A percentile compares a stretch with the other conserved stretches of the same genome.
Evolutionary conservation across 53 echinoderm and acorn worm species (phyloP).

Genomic region (Pentamera pediparva): DNA sequence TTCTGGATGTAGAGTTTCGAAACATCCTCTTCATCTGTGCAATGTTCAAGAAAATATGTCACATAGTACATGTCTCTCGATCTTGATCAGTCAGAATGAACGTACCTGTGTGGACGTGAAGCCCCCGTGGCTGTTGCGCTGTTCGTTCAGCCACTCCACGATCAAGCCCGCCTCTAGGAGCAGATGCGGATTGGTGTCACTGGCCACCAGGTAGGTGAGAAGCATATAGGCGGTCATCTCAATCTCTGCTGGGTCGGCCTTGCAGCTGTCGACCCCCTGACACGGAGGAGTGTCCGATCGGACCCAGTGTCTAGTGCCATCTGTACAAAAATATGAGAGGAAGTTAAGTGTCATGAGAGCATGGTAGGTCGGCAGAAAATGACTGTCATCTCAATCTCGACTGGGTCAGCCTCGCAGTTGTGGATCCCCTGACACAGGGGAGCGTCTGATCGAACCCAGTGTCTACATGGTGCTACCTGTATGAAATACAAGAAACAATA

Average conservation of each 20-base stretch:
- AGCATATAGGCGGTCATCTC: conserved; percentile 81
- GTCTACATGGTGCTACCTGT: neutral
- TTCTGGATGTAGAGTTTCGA: too few species aligned
- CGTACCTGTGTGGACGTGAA: conserved; percentile 70
- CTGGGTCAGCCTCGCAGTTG: conserved; percentile 44
- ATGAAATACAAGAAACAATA: neutral
- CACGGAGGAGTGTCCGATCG: conserved; percentile 36
- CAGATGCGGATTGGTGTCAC: neutral
- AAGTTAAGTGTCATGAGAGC: neutral
- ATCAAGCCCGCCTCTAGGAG: conserved; percentile 34
- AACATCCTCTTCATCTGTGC: too few species aligned
- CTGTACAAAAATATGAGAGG: conserved; percentile 1
- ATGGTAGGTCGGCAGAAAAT: too few species aligned
- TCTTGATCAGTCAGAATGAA: neutral
- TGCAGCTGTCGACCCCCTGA: conserved; percentile 21
- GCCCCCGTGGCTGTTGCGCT: conserved; percentile 57
- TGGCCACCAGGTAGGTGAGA: conserved; percentile 44
- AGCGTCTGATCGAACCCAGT: neutral
- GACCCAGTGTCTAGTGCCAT: conserved; percentile 52
- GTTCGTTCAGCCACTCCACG: conserved; percentile 54
- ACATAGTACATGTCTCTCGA: too few species aligned
- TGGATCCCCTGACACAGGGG: too few species aligned
- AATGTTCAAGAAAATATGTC: too few species aligned
- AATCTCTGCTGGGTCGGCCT: conserved; percentile 50
- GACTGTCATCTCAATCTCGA: conserved; percentile 74